phyloP scores from a whole-genome alignment of 2,888 invertebrate genomes.

The Melanchra persicariae region DNA sequence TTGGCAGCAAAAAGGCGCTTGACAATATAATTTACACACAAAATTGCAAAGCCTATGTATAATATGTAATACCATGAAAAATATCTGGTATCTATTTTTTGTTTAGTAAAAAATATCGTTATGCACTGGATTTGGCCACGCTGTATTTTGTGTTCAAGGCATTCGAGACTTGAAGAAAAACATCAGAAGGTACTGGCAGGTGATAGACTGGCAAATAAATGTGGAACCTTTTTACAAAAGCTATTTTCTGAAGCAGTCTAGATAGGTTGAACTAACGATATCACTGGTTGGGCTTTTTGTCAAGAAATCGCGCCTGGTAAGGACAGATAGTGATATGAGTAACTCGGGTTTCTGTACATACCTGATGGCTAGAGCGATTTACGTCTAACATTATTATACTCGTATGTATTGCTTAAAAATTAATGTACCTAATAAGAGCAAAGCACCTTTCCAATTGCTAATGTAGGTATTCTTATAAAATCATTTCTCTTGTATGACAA shows the following conservation, averaged over 20 bases:
- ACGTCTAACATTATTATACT: background rate
- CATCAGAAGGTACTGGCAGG: conserved; percentile 15
- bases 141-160: conserved; percentile 10
- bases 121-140: too few species aligned
- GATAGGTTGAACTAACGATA: conserved; percentile 15
- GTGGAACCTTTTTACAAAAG: conserved; percentile 24
- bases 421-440: too few species aligned
- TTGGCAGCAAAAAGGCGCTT: too few species aligned
- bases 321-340: background rate
- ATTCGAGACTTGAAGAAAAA: conserved; percentile 7
- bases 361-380: background rate
- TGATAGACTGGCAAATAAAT: conserved; percentile 24
- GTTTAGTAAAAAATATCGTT: too few species aligned
- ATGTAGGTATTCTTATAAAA: too few species aligned
- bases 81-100: too few species aligned
- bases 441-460: too few species aligned
- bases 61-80: too few species aligned
- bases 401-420: too few species aligned
- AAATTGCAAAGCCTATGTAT: too few species aligned
- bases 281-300: conserved; percentile 27
- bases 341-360: background rate
- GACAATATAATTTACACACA: too few species aligned
- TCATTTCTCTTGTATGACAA: too few species aligned
- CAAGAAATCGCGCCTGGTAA: background rate
- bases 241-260: conserved; percentile 18